phyloP scores from a whole-genome alignment of 2,888 invertebrate genomes.

The Nomada fucata region DNA sequence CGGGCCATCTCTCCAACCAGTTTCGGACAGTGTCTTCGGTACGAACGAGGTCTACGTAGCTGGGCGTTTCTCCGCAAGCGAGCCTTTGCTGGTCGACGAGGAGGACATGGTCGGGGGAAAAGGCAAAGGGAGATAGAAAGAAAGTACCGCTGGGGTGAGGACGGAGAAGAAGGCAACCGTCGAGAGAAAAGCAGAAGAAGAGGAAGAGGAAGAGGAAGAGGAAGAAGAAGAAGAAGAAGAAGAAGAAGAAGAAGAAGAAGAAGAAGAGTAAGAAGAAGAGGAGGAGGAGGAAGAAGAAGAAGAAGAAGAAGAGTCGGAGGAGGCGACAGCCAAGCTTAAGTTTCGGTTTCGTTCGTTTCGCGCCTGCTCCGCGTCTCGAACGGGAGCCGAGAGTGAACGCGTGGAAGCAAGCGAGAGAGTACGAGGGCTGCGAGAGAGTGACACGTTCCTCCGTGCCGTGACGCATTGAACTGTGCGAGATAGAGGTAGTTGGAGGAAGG shows the following conservation, averaged over 20 bases:
- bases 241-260: neutral
- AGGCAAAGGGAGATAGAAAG: slow-evolving; percentile 5
- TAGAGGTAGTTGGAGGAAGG: neutral
- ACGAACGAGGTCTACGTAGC: slow-evolving; percentile 41
- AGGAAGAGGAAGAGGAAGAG: no score
- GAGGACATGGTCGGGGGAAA: neutral
- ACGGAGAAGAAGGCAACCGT: neutral
- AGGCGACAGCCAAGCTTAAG: slow-evolving; percentile 66
- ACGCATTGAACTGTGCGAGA: neutral
- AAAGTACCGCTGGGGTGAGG: neutral
- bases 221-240: neutral
- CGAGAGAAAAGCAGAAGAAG: neutral
- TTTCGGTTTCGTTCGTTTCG: slow-evolving; percentile 77
- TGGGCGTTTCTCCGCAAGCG: slow-evolving; percentile 11
- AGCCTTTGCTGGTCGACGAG: slow-evolving; percentile 4
- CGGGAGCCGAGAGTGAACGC: slow-evolving; percentile 66
- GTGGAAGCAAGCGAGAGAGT: slow-evolving; percentile 23
- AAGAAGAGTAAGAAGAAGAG: slow-evolving; percentile 11
- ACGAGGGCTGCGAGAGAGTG: neutral
- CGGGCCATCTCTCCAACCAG: slow-evolving; percentile 69
- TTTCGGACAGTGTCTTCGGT: slow-evolving; percentile 67
- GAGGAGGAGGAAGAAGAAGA: neutral
- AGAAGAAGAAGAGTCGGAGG: slow-evolving; percentile 32
- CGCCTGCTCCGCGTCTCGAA: slow-evolving; percentile 67
- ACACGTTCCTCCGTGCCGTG: neutral